phyloP scores from a whole-genome alignment of 1,140 invertebrate species.

The Aplysia californica region DNA sequence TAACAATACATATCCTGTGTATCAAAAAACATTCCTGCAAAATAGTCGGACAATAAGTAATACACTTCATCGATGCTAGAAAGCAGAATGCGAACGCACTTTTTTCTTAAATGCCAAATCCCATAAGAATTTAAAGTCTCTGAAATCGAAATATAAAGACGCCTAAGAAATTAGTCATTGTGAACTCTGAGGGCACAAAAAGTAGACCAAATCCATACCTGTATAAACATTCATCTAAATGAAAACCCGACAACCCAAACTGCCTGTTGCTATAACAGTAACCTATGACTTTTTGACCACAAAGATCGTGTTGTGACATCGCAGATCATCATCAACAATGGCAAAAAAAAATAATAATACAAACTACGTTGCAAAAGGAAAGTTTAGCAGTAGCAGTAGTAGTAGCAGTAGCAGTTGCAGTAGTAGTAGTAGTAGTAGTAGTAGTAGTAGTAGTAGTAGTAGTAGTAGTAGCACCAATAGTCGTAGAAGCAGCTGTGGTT shows the following conservation, averaged over 20 bases:
- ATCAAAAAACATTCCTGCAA: no score
- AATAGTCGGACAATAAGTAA: no score
- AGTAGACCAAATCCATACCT: no score
- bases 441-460: constrained; percentile 4
- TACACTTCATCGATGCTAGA: no score
- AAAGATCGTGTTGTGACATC: no score
- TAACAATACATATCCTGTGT: no score
- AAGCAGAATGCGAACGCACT: not conserved
- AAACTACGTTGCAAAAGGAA: not conserved
- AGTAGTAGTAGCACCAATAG: constrained; percentile 3
- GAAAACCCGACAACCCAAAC: not conserved
- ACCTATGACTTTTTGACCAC: not conserved
- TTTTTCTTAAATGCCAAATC: not conserved
- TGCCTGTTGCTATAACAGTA: not conserved
- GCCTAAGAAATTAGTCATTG: not conserved
- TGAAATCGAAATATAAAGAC: not conserved
- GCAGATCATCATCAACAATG: no score
- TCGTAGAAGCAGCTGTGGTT: not conserved
- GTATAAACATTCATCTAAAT: no score
- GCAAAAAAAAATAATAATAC: not conserved
- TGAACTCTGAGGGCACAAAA: no score
- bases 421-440: constrained; percentile 17
- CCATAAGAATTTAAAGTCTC: not conserved
- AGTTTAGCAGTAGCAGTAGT: not conserved
- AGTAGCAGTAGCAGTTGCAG: constrained; percentile 6